Conservation (phyloP, 2,113 vertebrate species). For the Phainopepla nitens region DNA sequence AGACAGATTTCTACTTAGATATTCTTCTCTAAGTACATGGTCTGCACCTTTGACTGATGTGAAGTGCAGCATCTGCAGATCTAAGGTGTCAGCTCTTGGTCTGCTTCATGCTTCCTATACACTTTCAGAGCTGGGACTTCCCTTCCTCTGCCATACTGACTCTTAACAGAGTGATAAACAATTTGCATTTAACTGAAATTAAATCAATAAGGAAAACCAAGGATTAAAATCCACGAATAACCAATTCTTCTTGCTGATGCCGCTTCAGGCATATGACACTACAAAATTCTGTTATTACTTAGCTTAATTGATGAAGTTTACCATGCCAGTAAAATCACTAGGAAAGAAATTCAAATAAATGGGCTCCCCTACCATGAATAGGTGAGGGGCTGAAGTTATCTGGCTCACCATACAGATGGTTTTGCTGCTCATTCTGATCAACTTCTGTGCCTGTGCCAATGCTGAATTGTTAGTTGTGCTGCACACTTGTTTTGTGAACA, state of each 20-base stretch:
- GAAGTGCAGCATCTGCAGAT: background rate
- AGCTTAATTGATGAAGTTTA: background rate
- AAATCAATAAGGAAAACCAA: background rate
- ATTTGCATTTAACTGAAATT: background rate
- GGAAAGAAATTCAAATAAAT: background rate
- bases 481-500: background rate
- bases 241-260: background rate
- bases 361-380: background rate
- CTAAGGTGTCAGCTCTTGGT: background rate
- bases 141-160: background rate
- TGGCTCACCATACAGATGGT: background rate
- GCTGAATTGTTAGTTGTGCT: background rate
- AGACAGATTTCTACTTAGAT: background rate
- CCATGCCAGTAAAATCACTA: background rate
- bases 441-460: background rate
- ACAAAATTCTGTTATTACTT: background rate
- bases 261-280: fast-evolving
- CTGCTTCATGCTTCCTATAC: background rate
- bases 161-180: background rate
- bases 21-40: background rate
- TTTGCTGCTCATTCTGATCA: background rate
- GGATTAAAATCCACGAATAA: background rate
- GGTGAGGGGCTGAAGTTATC: background rate
- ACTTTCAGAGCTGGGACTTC: background rate
- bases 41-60: background rate